Base-by-base conservation (phyloP, 2,888 invertebrate species). In the Gymnoscelis rufifasciata region DNA sequence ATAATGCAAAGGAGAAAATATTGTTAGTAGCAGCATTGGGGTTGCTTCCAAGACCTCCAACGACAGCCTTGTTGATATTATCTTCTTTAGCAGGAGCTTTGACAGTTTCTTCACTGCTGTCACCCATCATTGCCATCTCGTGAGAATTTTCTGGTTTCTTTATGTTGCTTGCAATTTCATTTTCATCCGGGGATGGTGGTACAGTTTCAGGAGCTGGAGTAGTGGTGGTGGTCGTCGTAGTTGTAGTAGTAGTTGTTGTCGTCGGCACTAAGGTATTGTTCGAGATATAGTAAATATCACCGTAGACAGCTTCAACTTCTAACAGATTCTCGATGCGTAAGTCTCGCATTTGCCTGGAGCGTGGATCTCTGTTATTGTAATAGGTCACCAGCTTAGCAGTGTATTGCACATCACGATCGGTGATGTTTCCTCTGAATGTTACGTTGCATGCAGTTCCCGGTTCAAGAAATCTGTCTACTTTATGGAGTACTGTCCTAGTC, bases 401-500 rank as follows among this genome's bases (percentile, higher is more conserved):
- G 68, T 95, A 96, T 23, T 93, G 93, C 0, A 93, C 90, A 59
- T 95, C 95, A 42, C 92, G 88, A 50, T 92, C 92, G 0, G 93
- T 93, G 61, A 92, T 90, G 66, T 93, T 93, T 1, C 93, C 95
- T 40, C 88, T 88, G 11, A 96, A 88, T 0, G 94, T 94, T 0
- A 95, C 94, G 72, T 96, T 95, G 39, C 95, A 92, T 1, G 93
- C 95, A 0, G 95, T 95, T 19, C 94, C 95, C 2, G 94, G 92
- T 69, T 92, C 91, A 44, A 96, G 78, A 64, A 89, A 90, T 50
- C 92, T 90, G 66, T 92, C 90, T 11, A 93, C 89, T 29, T 90
- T 91, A 61, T 75, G 84, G 3, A 91, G 74, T 51, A 90, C 90
- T 3, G 92, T 91, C 54, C 83, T 89, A 39, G 86, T 88, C 37